Evolutionary conservation across 2,797 vertebrate genomes (phyloP), one percentile per base, ranked within the genome.

Genomic region (Meda fulgida): DNA sequence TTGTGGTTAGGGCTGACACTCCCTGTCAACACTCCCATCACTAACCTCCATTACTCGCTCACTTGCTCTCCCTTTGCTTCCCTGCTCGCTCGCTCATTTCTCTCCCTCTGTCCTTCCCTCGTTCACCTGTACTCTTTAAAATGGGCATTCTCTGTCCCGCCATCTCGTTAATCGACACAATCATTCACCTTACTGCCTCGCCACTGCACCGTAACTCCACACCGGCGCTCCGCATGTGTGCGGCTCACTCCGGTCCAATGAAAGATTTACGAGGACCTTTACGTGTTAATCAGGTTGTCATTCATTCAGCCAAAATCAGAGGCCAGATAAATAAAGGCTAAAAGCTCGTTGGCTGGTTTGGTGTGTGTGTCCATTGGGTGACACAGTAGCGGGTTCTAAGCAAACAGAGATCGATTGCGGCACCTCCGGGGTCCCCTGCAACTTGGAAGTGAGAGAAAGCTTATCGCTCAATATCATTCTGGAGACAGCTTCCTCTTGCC

Each of bases 261-360:
- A 89, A 91, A 93, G 92, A 94, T 93, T 93, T 92, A 93, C 88
- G 89, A 89, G 90, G 89, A 90, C 88, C 90, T 93, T 92, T 92
- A 93, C 92, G 93, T 92, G 92, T 91, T 95, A 94, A 95, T 95
- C 93, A 94, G 91, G 89, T 94, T 94, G 92, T 94, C 94, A 93
- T 93, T 90, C 78, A 70, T 89, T 91, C 88, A 90, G 93, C 90
- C 92, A 92, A 93, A 94, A 94, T 94, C 90, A 91, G 91, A 93
- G 84, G 88, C 87, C 92, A 93, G 90, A 93, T 94, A 93, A 94
- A 94, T 92, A 93, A 94, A 92, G 90, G 87, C 89, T 89, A 78
- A 89, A 92, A 81, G 91, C 93, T 91, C 73, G 51, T 76, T 80
- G 70, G 63, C 76, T 72, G 83, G 80, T 70, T 70, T 80, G 75